Base-by-base conservation (phyloP, 2,888 invertebrate genomes). In the Taphrorychus bicolor region DNA sequence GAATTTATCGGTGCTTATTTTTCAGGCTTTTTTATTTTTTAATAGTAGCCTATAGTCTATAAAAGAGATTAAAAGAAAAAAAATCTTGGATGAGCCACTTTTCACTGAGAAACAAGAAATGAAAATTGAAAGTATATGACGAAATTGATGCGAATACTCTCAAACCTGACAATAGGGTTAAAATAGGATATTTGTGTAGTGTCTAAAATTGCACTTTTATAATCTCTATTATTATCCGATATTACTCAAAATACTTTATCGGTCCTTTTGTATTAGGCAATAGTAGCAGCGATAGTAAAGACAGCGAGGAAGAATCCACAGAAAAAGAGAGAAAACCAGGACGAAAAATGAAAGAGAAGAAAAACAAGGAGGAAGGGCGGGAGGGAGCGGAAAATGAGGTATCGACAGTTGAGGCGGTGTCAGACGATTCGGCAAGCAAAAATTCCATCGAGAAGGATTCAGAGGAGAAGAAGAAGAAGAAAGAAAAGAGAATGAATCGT, bases 221-320 rank as follows among this genome's bases (percentile, higher is more conserved):
- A n/a, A n/a, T n/a, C n/a, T n/a, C n/a, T n/a, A n/a, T n/a, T n/a
- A n/a, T n/a, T n/a, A n/a, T n/a, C n/a, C n/a, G n/a, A n/a, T n/a
- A n/a, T n/a, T n/a, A n/a, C n/a, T n/a, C n/a, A n/a, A n/a, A n/a
- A n/a, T n/a, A n/a, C n/a, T n/a, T n/a, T n/a, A 32, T 32, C 0
- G 32, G 11, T n/a, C n/a, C n/a, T 7, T 32, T 32, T 32, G 5
- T 32, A 32, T 45, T 16, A 45, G 45, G 45, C 2, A 45, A 45
- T 69, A 85, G 83, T 77, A 83, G 84, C 69, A 85, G 87, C 68
- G 81, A 71, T n/a, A 59, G 79, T 70, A 80, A 80, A 19, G 68
- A 71, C 32, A 74, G 71, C 60, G 75, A 72, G 64, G 74, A 64
- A 61, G 76, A 75, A 14, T 23, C 42, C 7, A 2, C 24, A 4